Percentiles rank a stretch among this genome's conserved stretches.
These are phyloP conservation scores for Perizoma flavofasciatum DNA, from an alignment of 2,888 invertebrate genomes.

Conservation along the genomic window DNA sequence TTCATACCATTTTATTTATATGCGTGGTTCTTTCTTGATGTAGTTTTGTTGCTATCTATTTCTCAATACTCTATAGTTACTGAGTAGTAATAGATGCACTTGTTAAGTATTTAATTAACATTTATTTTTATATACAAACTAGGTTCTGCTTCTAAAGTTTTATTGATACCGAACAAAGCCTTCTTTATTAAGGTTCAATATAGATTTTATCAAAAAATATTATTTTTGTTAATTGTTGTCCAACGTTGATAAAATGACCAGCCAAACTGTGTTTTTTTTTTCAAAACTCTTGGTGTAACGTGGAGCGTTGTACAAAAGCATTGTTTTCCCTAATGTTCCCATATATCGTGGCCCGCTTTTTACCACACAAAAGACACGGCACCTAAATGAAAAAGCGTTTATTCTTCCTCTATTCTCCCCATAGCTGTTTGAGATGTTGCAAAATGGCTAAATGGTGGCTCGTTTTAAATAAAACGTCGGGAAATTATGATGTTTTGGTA, in stretches of 20 bases:
- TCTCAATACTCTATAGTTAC: too few relatives aligned
- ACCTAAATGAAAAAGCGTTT: slow-evolving; percentile 68
- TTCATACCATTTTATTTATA: too few relatives aligned
- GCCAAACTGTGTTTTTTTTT: slow-evolving; percentile 54
- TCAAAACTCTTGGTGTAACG: slow-evolving; percentile 56
- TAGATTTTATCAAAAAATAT: slow-evolving; percentile 5
- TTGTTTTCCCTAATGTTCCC: slow-evolving; percentile 71
- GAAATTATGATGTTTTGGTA: slow-evolving; percentile 29
- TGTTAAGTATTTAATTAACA: too few relatives aligned
- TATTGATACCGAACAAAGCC: background rate
- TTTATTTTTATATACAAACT: too few relatives aligned
- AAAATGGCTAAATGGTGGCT: slow-evolving; percentile 36
- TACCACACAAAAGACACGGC: slow-evolving; percentile 63
- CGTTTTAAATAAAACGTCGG: slow-evolving; percentile 27
- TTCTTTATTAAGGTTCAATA: background rate
- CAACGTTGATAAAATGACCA: slow-evolving; percentile 44
- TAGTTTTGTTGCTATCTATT: too few relatives aligned
- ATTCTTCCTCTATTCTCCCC: slow-evolving; percentile 56
- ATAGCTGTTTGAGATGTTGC: slow-evolving; percentile 48
- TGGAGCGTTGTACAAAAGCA: slow-evolving; percentile 54
- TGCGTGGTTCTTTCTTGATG: too few relatives aligned
- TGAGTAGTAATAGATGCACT: too few relatives aligned
- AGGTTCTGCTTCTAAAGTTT: background rate
- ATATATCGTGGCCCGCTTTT: slow-evolving; percentile 68
- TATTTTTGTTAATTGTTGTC: slow-evolving; percentile 27